These are phyloP conservation scores for Eulithis testata DNA, from an alignment of 2,888 invertebrate species.

Conservation along the genomic window DNA sequence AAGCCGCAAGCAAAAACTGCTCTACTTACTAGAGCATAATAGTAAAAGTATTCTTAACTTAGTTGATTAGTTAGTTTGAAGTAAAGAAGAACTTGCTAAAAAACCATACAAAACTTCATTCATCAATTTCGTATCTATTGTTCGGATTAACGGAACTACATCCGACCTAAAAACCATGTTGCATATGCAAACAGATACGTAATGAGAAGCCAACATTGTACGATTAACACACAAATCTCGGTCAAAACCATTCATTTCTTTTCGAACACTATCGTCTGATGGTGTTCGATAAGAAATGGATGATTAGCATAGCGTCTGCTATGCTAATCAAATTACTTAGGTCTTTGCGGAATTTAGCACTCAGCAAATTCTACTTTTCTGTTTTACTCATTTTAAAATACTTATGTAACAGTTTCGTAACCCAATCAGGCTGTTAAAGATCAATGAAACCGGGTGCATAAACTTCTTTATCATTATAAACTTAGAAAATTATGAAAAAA, in stretches of 20 bases:
- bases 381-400: no score
- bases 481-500: no score
- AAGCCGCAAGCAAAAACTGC: no score
- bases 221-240: conserved; percentile 45
- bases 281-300: no score
- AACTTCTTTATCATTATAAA: no score
- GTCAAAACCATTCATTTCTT: conserved; percentile 34
- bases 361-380: neutral
- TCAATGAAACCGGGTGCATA: no score
- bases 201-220: conserved; percentile 40
- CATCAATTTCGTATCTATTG: conserved; percentile 16
- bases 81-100: neutral
- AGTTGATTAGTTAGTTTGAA: neutral
- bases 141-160: conserved; percentile 33
- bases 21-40: no score
- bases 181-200: conserved; percentile 29
- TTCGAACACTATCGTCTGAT: conserved; percentile 14
- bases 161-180: conserved; percentile 32
- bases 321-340: neutral
- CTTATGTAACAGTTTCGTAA: no score
- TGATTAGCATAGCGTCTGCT: no score
- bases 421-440: no score
- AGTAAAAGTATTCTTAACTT: neutral
- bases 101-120: conserved; percentile 6
- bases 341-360: neutral